Evolutionary conservation across 1,140 invertebrate genomes (phyloP), one percentile per base, ranked within the genome.

Genomic region (Panagrolaimus sp.): DNA sequence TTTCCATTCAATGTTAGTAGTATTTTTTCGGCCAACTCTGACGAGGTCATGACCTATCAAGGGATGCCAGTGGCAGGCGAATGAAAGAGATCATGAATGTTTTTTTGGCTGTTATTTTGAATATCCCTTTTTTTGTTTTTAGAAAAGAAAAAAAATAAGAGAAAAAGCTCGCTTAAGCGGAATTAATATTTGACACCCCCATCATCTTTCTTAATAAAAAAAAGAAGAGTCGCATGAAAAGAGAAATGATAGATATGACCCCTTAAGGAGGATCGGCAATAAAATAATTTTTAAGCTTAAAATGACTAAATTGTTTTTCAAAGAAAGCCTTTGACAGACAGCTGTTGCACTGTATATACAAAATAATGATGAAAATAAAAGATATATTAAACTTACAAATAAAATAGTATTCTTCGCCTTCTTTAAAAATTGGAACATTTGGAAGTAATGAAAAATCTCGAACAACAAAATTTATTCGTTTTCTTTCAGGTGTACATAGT

Each of bases 11-110:
- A 38, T 38, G n/a, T 38, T 7, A 7, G 7, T 38, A 38, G 32
- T 38, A 2, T 4, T 38, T 38, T 38, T 38, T 38, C 32, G 32
- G 32, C 32, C 32, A 38, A 38, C 7, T 38, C 2, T 38, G 32
- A 38, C 52, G 52, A 58, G 52, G 52, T 58, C 52, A 58, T 58
- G 52, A 58, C 52, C 52, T 58, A 58, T 58, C 52, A 58, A n/a
- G 4, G 17, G 14, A 38, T 38, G 32, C 32, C 32, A 38, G 2
- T 38, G 32, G 32, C 32, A 38, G 32, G 32, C 32, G 32, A 38
- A 38, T 38, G 7, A 38, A 38, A 38, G 32, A 38, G 32, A 38
- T 38, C 32, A 38, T 38, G 32, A 38, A 38, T 38, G 32, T 38
- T 38, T 2, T 38, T 38, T 2, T 38, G 2, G 21, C 17, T 28